A percentile compares a stretch with the other conserved stretches of the same genome.
Conservation (phyloP, 2,113 vertebrate species). For the Tyto alba region DNA sequence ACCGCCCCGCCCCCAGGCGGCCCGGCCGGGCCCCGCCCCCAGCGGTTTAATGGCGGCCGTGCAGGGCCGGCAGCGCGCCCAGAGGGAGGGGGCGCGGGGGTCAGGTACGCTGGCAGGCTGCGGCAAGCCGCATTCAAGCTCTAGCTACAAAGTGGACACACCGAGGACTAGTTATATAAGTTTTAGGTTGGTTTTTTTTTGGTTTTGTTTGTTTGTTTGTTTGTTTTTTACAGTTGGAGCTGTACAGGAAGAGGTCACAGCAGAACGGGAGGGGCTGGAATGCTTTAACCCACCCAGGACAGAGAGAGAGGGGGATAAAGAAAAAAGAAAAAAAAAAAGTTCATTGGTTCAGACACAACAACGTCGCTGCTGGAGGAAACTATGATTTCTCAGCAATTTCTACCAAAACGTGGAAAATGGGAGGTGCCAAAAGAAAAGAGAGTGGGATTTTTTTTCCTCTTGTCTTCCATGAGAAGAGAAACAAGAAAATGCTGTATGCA, state of each 20-base stretch:
- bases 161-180: too few species aligned
- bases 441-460: not conserved
- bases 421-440: not conserved
- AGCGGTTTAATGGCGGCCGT: too few species aligned
- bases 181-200: too few species aligned
- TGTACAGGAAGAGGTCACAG: not conserved
- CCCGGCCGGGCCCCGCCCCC: too few species aligned
- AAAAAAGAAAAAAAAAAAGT: not conserved
- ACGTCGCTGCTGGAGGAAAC: not conserved
- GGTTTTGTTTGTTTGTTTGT: too few species aligned
- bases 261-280: constrained; percentile 8
- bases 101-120: too few species aligned
- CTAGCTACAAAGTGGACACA: too few species aligned
- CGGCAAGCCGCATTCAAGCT: too few species aligned
- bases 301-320: not conserved
- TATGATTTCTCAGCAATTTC: not conserved
- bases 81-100: too few species aligned
- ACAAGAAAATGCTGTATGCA: not conserved
- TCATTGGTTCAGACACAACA: not conserved
- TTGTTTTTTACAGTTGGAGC: too few species aligned
- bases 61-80: too few species aligned
- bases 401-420: not conserved
- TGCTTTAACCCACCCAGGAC: constrained; percentile 20
- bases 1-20: not conserved
- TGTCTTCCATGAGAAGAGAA: constrained; percentile 30